Evolutionary conservation across 2,797 vertebrate species (phyloP).

Genomic region (Molossus molossus): DNA sequence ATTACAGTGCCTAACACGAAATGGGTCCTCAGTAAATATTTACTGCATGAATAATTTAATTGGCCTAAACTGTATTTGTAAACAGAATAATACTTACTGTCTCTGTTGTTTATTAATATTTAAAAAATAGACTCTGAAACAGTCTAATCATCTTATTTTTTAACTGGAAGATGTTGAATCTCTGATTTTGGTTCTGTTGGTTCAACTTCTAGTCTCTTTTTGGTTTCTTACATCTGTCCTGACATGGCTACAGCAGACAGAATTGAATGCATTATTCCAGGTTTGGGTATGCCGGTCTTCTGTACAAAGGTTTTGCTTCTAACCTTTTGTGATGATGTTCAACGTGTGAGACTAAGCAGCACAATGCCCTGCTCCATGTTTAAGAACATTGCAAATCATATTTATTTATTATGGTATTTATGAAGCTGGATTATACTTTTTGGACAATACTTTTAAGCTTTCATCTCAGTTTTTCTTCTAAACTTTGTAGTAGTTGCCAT

Average conservation of each 20-base stretch:
- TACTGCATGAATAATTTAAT: not conserved
- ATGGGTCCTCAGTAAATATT: not conserved
- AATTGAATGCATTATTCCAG: not conserved
- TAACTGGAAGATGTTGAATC: not conserved
- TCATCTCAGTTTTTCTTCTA: not conserved
- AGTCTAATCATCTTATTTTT: not conserved
- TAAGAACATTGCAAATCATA: not conserved
- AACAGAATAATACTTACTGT: not conserved
- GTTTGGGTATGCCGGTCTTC: not conserved
- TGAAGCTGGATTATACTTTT: not conserved
- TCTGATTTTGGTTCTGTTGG: not conserved
- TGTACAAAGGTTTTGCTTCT: constrained; percentile 24
- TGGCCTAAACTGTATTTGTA: not conserved
- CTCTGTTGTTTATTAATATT: constrained; percentile 14
- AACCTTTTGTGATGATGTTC: not conserved
- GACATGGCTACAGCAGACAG: not conserved
- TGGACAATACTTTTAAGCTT: not conserved
- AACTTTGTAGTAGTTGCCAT: not conserved
- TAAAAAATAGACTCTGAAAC: not conserved
- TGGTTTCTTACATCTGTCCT: not conserved
- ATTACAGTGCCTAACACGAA: not conserved
- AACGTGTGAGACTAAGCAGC: not conserved
- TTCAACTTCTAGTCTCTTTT: not conserved
- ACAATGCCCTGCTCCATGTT: not conserved
- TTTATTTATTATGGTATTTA: not conserved